Evolutionary conservation across 2,113 vertebrate genomes (phyloP), one percentile per base, ranked within the genome.

Genomic region (Thryonomys swinderianus): DNA sequence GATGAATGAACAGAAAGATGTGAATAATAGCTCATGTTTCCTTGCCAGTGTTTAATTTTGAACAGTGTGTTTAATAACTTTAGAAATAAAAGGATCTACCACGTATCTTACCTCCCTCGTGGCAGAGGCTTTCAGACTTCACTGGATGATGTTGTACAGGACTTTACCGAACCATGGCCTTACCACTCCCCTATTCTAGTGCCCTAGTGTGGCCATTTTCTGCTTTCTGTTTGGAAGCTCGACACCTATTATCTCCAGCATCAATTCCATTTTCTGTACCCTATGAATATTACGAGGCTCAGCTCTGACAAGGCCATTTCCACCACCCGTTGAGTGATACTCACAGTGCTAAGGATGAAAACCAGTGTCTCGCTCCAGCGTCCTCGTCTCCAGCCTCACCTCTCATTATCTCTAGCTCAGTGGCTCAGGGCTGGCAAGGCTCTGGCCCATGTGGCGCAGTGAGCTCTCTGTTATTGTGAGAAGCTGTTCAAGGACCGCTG

Each of bases 1-100:
- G 48, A 59, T 48, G 80, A 96, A 91, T 84, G 94, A 64, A 94
- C 91, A 94, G 85, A 88, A 85, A 82, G 23, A 81, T 76, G 12
- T 42, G 91, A 96, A 82, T 10, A 90, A 51, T 93, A 88, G 69
- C 83, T 92, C 78, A 88, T 83, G 96, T 96, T 42, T 95, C 59
- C 67, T 53, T 78, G 82, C 17, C 48, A 51, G 34, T 42, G 42
- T 74, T 96, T 85, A 95, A 69, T 80, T 91, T 59, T 91, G 45
- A 73, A 89, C 37, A 96, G 90, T 66, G 57, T 64, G 32, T 66
- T 95, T 90, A 91, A 69, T 76, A 53, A 73, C 17, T 82, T 95
- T 34, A 95, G 84, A 95, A 85, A 64, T 34, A 86, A 69, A 83
- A 85, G 12, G 7, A 42, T 55, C 67, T 82, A 55, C 17, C 17